A percentile compares a stretch with the other conserved stretches of the same genome.
These are phyloP conservation scores for Heterodera filipjevi DNA, from an alignment of 2,888 invertebrate genomes.

Conservation along the genomic window DNA sequence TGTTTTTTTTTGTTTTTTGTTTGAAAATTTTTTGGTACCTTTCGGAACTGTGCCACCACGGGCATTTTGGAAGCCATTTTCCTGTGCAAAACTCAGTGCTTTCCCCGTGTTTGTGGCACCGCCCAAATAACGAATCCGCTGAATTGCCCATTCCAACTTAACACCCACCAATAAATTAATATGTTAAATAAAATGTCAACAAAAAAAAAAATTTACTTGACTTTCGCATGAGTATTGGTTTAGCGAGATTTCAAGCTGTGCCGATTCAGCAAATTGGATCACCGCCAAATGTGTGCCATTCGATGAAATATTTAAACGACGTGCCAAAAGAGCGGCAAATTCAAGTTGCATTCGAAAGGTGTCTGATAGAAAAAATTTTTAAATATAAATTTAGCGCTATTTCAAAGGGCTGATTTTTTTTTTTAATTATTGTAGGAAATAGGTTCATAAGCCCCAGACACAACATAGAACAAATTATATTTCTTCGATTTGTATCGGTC, in stretches of 20 bases:
- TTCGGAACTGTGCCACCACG: slow-evolving; percentile 62
- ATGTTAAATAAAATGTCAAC: background rate
- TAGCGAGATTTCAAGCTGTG: slow-evolving; percentile 62
- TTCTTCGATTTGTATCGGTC: too few species aligned
- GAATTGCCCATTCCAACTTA: slow-evolving; percentile 60
- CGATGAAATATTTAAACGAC: slow-evolving; percentile 64
- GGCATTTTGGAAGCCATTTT: slow-evolving; percentile 54
- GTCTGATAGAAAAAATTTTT: slow-evolving; percentile 27
- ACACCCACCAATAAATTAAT: slow-evolving; percentile 20
- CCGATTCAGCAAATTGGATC: slow-evolving; percentile 65
- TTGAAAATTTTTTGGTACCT: background rate
- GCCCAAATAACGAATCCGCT: slow-evolving; percentile 55
- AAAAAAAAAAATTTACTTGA: slow-evolving; percentile 42
- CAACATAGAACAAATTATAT: too few species aligned
- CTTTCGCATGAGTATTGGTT: slow-evolving; percentile 56
- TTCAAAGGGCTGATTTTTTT: too few species aligned
- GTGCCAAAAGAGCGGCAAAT: slow-evolving; percentile 65
- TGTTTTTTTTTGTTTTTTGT: background rate
- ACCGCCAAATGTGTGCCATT: slow-evolving; percentile 65
- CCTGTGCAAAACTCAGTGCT: slow-evolving; percentile 54
- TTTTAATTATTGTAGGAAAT: too few species aligned
- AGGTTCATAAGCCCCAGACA: too few species aligned
- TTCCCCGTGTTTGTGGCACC: slow-evolving; percentile 64
- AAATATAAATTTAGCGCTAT: background rate
- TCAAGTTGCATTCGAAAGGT: slow-evolving; percentile 59